Evolutionary conservation across 2,797 vertebrate species (phyloP), one percentile per base, ranked within the genome.

Genomic region (Pelobates cultripes): DNA sequence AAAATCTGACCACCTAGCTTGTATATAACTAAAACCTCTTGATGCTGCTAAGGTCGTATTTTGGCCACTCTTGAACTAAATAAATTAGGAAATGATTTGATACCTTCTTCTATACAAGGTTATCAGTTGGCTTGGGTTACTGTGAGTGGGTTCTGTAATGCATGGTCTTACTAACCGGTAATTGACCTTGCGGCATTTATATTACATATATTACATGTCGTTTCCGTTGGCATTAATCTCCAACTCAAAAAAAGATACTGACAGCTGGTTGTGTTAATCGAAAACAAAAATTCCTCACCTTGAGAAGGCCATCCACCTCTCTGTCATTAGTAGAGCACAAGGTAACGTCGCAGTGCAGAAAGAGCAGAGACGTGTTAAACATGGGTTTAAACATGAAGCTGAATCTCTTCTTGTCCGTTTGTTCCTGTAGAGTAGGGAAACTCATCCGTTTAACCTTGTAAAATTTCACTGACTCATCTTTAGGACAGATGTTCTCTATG

Each of bases 401-500:
- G 92, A 99, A 99, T 4, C 89, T 90, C 87, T 96, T 96, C 86
- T 88, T 96, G 60, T 96, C 93, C 7, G 79, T 89, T 82, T 94
- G 93, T 0, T 89, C 77, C 0, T 90, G 88, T 0, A 86, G 85
- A 42, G 90, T 15, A 0, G 86, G 92, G 77, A 95, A 91, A 75
- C 92, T 91, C 13, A 89, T 81, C 75, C 73, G 92, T 80, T 87
- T 92, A 74, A 88, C 82, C 44, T 75, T 91, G 84, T 95, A 95
- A 91, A 93, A 95, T 57, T 74, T 91, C 78, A 99, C 89, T 3
- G 97, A 96, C 84, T 96, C 94, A 17, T 99, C 97, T 14, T 88
- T 95, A 4, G 96, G 96, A 88, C 98, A 99, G 86, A 99, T 93
- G n/a, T 96, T 98, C 92, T 97, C 94, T 74, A 99, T 98, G 86